These are phyloP conservation scores for Cinclus cinclus DNA, from an alignment of 2,113 vertebrate genomes.

Conservation along the genomic window DNA sequence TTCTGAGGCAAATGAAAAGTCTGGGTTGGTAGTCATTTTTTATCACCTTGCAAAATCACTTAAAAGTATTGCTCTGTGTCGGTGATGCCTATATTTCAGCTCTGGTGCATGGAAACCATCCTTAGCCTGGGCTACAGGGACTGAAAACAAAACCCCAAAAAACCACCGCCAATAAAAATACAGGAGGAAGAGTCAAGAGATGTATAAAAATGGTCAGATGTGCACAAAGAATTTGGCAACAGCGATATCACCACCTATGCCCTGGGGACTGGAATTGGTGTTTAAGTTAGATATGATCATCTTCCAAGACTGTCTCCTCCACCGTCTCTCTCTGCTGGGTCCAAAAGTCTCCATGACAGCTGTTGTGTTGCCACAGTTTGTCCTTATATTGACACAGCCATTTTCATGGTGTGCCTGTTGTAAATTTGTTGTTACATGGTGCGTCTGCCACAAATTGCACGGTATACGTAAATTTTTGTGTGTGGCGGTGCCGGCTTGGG, in stretches of 20 bases:
- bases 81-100: neutral
- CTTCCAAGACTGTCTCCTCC: neutral
- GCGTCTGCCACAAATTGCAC: slow-evolving; percentile 86
- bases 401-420: slow-evolving; percentile 87
- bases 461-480: slow-evolving; percentile 86
- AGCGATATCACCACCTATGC: neutral
- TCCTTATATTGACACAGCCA: slow-evolving; percentile 86
- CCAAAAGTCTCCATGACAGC: slow-evolving; percentile 75
- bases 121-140: neutral
- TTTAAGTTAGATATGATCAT: slow-evolving; percentile 48
- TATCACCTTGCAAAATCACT: neutral
- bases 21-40: neutral
- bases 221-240: neutral
- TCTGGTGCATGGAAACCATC: fast-evolving
- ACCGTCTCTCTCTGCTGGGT: slow-evolving; percentile 26
- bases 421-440: slow-evolving; percentile 90
- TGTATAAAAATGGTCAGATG: neutral
- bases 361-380: slow-evolving; percentile 76
- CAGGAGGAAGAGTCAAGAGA: neutral
- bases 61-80: neutral
- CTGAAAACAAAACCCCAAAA: neutral
- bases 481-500: slow-evolving; percentile 74
- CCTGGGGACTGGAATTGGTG: neutral
- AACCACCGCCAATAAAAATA: neutral
- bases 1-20: neutral